These are phyloP conservation scores for Psilopsiagon aymara DNA, from an alignment of 2,113 vertebrate genomes.

Conservation along the genomic window DNA sequence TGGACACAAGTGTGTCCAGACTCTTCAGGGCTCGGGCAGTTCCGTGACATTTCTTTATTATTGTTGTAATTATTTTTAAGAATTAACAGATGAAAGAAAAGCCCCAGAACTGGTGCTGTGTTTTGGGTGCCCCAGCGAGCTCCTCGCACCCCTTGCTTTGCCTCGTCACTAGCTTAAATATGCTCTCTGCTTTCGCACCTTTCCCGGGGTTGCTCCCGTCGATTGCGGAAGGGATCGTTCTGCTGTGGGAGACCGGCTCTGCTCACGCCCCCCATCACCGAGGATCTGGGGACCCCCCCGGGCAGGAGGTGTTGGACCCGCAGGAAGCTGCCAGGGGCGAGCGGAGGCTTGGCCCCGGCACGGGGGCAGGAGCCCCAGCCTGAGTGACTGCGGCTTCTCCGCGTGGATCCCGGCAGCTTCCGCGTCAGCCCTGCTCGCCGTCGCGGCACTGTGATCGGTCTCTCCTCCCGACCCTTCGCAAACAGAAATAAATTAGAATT, in stretches of 20 bases:
- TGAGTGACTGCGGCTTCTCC: background rate
- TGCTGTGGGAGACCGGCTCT: background rate
- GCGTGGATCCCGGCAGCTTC: background rate
- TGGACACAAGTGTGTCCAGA: background rate
- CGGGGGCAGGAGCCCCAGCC: background rate
- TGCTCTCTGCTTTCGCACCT: background rate
- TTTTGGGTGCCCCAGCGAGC: background rate
- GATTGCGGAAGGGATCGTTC: background rate
- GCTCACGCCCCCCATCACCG: background rate
- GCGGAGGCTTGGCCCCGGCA: background rate
- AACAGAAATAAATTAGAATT: conserved; percentile 32
- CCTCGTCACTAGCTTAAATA: background rate
- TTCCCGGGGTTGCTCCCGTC: background rate
- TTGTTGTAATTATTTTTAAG: background rate
- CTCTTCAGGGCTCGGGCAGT: background rate
- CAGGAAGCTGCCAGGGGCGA: background rate
- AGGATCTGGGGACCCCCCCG: background rate
- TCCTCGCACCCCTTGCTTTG: background rate
- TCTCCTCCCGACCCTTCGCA: background rate
- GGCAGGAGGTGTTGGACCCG: background rate
- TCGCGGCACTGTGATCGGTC: background rate
- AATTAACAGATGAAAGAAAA: background rate
- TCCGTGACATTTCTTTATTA: background rate
- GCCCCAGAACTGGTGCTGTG: background rate
- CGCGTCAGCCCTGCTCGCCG: background rate